phyloP scores from a whole-genome alignment of 2,113 vertebrate species.

The Calyptommatus sinebrachiatus region DNA sequence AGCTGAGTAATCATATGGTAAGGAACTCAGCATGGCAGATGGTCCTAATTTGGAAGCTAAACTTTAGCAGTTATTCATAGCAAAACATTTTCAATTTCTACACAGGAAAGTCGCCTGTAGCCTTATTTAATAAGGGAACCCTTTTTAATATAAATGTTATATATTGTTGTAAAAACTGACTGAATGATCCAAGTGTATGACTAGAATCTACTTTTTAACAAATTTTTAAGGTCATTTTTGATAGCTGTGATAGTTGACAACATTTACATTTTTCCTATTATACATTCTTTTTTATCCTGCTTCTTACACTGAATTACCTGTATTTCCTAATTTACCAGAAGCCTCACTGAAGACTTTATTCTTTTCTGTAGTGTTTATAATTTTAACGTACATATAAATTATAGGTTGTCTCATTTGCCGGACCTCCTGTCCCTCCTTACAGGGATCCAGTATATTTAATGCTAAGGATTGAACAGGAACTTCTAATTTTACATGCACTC shows the following conservation, averaged over 20 bases:
- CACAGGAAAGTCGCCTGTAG: conserved; percentile 36
- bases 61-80: conserved; percentile 41
- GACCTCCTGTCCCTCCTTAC: not conserved
- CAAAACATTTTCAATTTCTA: conserved; percentile 35
- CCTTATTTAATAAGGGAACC: conserved; percentile 38
- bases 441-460: not conserved
- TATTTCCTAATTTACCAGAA: not conserved
- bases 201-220: conserved; percentile 8
- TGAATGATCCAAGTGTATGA: conserved; percentile 11
- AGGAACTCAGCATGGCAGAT: conserved; percentile 75
- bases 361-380: conserved; percentile 5
- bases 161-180: conserved; percentile 26
- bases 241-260: not conserved
- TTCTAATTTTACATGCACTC: not conserved
- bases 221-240: not conserved
- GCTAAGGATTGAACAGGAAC: not conserved
- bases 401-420: not conserved
- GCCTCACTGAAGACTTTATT: not conserved
- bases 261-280: not conserved
- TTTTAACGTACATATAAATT: not conserved
- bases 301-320: not conserved
- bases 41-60: conserved; percentile 57
- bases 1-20: conserved; percentile 96
- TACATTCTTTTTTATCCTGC: conserved; percentile 17
- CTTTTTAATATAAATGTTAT: not conserved